A percentile compares a stretch with the other conserved stretches of the same genome.
These are phyloP conservation scores for Drosophila serrata DNA, from an alignment of 1,140 invertebrate species.

Conservation along the genomic window DNA sequence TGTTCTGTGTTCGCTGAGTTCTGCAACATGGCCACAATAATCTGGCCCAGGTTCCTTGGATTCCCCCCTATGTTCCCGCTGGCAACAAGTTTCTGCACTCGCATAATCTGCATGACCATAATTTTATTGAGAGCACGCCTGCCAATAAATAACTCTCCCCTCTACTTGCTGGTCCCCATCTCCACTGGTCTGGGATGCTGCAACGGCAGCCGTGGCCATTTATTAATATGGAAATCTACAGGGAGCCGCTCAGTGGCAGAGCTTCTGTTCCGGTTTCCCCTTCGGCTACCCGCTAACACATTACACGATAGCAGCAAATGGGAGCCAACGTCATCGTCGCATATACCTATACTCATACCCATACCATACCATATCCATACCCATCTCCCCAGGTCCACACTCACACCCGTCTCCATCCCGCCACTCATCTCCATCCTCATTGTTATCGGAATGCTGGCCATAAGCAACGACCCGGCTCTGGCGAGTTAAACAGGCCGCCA, in stretches of 20 bases:
- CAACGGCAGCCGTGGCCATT: conserved; percentile 68
- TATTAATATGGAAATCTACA: conserved; percentile 84
- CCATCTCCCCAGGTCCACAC: conserved; percentile 6
- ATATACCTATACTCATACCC: conserved; percentile 2
- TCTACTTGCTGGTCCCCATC: not conserved
- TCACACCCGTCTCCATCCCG: not conserved
- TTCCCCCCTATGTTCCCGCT: not conserved
- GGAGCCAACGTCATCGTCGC: conserved; percentile 57
- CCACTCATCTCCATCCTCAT: conserved; percentile 55
- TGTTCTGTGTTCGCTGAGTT: conserved; percentile 14
- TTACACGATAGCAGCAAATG: conserved; percentile 83
- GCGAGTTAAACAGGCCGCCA: conserved; percentile 56
- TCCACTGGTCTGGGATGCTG: conserved; percentile 1
- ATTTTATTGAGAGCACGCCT: conserved; percentile 84
- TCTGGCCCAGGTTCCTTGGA: conserved; percentile 27
- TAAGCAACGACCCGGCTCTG: conserved; percentile 59
- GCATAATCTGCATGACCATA: conserved; percentile 83
- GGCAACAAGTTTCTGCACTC: conserved; percentile 82
- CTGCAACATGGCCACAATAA: conserved; percentile 72
- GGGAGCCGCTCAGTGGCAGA: conserved; percentile 68
- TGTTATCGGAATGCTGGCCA: conserved; percentile 78
- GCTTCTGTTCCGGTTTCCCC: conserved; percentile 46
- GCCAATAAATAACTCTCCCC: conserved; percentile 78
- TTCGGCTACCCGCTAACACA: conserved; percentile 66
- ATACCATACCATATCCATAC: conserved; percentile 6